A percentile compares a stretch with the other conserved stretches of the same genome.
phyloP scores from a whole-genome alignment of 53 echinoderm and acorn worm species.

The Stichopus horrens region DNA sequence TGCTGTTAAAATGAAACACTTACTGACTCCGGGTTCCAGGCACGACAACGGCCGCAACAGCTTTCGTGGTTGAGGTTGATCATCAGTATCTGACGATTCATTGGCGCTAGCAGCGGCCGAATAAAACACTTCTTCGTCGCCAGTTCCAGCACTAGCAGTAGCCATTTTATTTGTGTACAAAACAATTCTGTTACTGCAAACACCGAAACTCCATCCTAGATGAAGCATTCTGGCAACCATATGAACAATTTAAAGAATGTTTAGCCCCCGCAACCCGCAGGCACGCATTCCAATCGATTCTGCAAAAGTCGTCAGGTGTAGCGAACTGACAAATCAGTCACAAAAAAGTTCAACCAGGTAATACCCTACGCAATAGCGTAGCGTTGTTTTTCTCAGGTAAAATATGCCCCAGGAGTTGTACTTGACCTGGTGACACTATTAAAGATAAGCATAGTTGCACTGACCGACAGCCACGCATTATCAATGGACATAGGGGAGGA shows the following conservation, averaged over 20 bases:
- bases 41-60: constrained; percentile 19
- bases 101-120: not conserved
- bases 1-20: not conserved
- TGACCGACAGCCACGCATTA: too few relatives aligned
- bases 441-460: too few relatives aligned
- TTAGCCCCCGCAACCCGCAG: constrained; percentile 2
- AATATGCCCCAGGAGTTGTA: too few relatives aligned
- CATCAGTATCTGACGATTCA: constrained; percentile 24
- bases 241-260: constrained; percentile 27
- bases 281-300: constrained; percentile 22
- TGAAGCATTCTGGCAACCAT: constrained; percentile 31
- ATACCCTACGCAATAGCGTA: too few relatives aligned
- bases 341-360: not conserved
- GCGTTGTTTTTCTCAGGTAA: too few relatives aligned
- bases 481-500: too few relatives aligned
- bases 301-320: not conserved
- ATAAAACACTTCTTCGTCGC: not conserved
- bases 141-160: not conserved
- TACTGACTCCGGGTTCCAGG: constrained; percentile 29
- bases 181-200: constrained; percentile 25
- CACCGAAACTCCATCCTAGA: constrained; percentile 25
- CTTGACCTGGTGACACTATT: too few relatives aligned
- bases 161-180: constrained; percentile 15
- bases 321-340: not conserved
- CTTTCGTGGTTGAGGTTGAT: not conserved